phyloP scores from a whole-genome alignment of 1,140 invertebrate species.

The Pemphigus obesinymphae region DNA sequence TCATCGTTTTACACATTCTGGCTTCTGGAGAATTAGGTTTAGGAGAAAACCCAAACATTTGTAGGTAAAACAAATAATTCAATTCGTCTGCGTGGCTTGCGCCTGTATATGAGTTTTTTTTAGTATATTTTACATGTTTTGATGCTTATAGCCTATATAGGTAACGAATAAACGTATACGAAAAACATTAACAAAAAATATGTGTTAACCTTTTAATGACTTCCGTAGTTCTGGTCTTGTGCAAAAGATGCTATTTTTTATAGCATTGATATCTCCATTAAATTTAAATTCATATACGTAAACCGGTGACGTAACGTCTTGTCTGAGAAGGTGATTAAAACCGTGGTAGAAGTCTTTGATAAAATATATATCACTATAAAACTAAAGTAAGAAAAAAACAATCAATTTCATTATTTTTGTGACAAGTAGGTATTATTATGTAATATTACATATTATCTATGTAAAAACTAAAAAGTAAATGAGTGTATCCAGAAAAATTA shows the following conservation, averaged over 20 bases:
- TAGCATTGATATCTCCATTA: not conserved
- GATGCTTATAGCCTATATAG: too few relatives aligned
- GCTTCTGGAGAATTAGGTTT: not conserved
- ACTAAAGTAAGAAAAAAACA: too few relatives aligned
- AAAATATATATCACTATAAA: conserved; percentile 28
- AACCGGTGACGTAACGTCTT: not conserved
- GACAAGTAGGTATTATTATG: too few relatives aligned
- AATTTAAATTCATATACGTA: conserved; percentile 31
- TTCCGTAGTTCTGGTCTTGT: too few relatives aligned
- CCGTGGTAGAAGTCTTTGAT: conserved; percentile 3
- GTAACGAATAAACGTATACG: too few relatives aligned
- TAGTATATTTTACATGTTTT: too few relatives aligned
- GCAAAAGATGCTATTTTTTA: not conserved
- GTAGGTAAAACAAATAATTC: conserved; percentile 42
- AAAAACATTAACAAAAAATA: too few relatives aligned
- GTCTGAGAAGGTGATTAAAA: not conserved
- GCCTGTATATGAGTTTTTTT: conserved; percentile 39
- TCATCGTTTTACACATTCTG: conserved; percentile 36
- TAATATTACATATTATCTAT: too few relatives aligned
- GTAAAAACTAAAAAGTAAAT: too few relatives aligned
- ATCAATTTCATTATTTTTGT: too few relatives aligned
- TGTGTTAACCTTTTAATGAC: too few relatives aligned
- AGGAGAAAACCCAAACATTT: not conserved
- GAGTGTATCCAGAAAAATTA: too few relatives aligned
- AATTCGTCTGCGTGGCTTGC: conserved; percentile 45